Percentiles rank a stretch among this genome's conserved stretches.
Evolutionary conservation across 2,113 vertebrate species (phyloP).

Genomic region (Procapra przewalskii): DNA sequence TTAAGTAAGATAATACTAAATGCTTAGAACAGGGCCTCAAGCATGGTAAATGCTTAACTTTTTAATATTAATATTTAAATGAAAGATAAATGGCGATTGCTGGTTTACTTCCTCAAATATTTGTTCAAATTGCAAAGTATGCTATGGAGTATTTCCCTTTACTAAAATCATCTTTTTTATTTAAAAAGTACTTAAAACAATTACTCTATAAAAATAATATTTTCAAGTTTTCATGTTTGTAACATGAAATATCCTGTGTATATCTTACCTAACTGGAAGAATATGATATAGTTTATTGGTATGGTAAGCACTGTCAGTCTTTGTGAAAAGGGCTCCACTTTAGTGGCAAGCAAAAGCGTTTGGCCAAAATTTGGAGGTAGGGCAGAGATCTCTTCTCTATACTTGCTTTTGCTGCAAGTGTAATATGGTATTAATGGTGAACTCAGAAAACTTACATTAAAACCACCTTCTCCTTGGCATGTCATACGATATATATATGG

Average conservation of each 20-base stretch:
- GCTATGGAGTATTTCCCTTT: constrained; percentile 23
- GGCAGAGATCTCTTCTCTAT: background rate
- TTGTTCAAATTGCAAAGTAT: constrained; percentile 6
- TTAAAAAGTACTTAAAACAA: constrained; percentile 9
- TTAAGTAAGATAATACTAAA: constrained; percentile 13
- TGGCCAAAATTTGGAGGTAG: background rate
- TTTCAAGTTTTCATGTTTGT: background rate
- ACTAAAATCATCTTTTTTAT: constrained; percentile 15
- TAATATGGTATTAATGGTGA: background rate
- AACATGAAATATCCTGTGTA: background rate
- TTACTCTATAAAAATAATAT: constrained; percentile 24
- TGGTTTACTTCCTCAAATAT: background rate
- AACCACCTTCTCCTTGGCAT: background rate
- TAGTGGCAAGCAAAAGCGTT: background rate
- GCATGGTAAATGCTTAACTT: background rate
- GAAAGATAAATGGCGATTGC: constrained; percentile 1
- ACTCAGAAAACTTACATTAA: background rate
- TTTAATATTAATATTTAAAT: background rate
- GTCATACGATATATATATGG: background rate
- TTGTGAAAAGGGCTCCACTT: constrained; percentile 20
- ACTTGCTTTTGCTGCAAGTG: background rate
- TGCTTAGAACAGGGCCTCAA: background rate
- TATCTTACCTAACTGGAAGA: background rate
- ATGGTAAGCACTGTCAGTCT: background rate
- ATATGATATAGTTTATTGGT: background rate